Evolutionary conservation across 2,888 invertebrate genomes (phyloP).

Genomic region (Agonopterix alstromeriana): DNA sequence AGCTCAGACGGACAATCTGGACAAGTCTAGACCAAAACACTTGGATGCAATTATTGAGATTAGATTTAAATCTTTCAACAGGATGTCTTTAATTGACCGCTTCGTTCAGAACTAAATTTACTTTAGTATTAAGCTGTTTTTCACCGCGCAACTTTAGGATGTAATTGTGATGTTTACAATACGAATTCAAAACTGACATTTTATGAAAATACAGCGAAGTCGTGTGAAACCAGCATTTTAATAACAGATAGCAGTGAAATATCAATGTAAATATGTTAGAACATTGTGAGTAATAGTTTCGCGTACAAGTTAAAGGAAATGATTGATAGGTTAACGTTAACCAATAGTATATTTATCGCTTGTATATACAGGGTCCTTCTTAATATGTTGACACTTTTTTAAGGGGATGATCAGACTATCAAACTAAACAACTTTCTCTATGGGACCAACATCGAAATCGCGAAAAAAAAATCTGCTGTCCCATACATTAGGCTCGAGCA

Average conservation of each 20-base stretch:
- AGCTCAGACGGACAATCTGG: constrained; percentile 12
- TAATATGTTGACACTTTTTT: too few relatives aligned
- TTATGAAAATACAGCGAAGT: constrained; percentile 3
- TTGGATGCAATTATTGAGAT: constrained; percentile 50
- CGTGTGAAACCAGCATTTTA: constrained; percentile 27
- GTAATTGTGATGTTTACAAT: constrained; percentile 13
- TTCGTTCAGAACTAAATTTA: constrained; percentile 10
- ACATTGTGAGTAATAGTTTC: constrained; percentile 27
- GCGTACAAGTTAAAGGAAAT: constrained; percentile 22
- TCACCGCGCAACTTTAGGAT: background rate
- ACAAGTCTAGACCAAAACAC: constrained; percentile 23
- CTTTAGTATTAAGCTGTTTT: background rate
- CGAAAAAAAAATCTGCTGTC: too few relatives aligned
- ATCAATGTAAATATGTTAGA: constrained; percentile 21
- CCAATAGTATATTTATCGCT: constrained; percentile 17
- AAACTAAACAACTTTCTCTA: too few relatives aligned
- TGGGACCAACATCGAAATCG: too few relatives aligned
- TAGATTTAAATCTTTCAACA: constrained; percentile 48
- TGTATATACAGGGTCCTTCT: too few relatives aligned
- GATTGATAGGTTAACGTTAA: constrained; percentile 21
- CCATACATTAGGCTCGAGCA: too few relatives aligned
- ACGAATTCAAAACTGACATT: constrained; percentile 7
- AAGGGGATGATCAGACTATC: too few relatives aligned
- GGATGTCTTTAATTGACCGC: constrained; percentile 50
- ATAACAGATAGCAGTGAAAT: constrained; percentile 17